phyloP scores from a whole-genome alignment of 2,797 vertebrate species.

The Schizothorax lantsangensis region DNA sequence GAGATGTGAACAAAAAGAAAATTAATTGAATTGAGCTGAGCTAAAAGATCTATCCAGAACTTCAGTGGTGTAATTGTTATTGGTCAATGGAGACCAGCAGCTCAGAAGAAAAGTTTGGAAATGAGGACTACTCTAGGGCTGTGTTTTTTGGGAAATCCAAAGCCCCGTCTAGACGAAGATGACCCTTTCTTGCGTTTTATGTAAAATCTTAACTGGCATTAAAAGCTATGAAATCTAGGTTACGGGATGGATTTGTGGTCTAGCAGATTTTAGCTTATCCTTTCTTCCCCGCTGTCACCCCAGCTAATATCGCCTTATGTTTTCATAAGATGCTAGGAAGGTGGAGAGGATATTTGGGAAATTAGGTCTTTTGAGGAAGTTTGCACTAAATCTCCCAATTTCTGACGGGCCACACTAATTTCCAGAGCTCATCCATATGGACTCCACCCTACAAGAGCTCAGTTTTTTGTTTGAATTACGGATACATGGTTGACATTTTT shows the following conservation, averaged over 20 bases:
- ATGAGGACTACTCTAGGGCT: background rate
- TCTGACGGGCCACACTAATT: background rate
- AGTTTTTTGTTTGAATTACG: background rate
- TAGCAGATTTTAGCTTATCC: background rate
- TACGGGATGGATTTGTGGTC: background rate
- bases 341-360: background rate
- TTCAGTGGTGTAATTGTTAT: constrained; percentile 11
- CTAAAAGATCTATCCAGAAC: constrained; percentile 1
- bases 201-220: constrained; percentile 34
- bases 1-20: background rate
- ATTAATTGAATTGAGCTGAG: constrained; percentile 15
- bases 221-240: constrained; percentile 15
- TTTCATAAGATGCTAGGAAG: background rate
- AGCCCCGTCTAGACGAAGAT: background rate
- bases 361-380: constrained; percentile 15
- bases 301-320: constrained; percentile 12
- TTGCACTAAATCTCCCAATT: background rate
- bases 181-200: background rate
- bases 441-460: background rate
- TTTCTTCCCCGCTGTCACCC: background rate
- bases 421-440: background rate
- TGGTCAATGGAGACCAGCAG: background rate
- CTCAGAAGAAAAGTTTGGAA: background rate
- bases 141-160: background rate
- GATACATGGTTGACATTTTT: background rate